phyloP scores from a whole-genome alignment of 2,888 invertebrate species.

The Idaea aversata region DNA sequence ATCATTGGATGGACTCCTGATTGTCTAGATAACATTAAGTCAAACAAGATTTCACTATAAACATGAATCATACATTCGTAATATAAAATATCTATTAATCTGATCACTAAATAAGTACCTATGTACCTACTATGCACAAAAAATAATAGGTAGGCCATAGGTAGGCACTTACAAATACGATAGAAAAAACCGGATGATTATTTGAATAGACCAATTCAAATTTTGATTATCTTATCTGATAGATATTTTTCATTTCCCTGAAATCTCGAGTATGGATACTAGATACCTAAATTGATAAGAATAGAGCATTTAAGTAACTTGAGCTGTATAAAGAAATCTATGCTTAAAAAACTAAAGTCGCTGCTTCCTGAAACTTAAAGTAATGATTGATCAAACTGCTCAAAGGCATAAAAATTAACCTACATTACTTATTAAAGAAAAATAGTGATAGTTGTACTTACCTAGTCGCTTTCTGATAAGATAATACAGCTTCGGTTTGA shows the following conservation, averaged over 20 bases:
- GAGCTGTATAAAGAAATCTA: no score
- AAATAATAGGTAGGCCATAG: neutral
- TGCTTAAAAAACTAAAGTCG: no score
- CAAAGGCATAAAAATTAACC: no score
- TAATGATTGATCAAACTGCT: no score
- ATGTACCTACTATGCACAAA: neutral
- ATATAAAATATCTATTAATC: neutral
- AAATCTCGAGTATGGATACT: neutral
- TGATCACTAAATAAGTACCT: constrained; percentile 2
- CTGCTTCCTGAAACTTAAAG: no score
- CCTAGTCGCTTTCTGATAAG: constrained; percentile 80
- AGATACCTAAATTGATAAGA: neutral
- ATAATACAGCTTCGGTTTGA: constrained; percentile 83
- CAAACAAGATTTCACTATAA: neutral
- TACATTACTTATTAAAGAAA: neutral
- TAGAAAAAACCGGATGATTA: neutral
- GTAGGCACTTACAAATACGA: neutral
- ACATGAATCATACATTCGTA: neutral
- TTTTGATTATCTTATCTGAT: neutral
- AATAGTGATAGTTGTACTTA: constrained; percentile 41
- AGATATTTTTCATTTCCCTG: neutral
- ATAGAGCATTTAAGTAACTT: no score
- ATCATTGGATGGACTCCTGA: neutral
- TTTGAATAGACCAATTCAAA: neutral
- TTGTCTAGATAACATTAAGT: neutral